Evolutionary conservation across 2,113 vertebrate genomes (phyloP).

Genomic region (Lycocorax pyrrhopterus): DNA sequence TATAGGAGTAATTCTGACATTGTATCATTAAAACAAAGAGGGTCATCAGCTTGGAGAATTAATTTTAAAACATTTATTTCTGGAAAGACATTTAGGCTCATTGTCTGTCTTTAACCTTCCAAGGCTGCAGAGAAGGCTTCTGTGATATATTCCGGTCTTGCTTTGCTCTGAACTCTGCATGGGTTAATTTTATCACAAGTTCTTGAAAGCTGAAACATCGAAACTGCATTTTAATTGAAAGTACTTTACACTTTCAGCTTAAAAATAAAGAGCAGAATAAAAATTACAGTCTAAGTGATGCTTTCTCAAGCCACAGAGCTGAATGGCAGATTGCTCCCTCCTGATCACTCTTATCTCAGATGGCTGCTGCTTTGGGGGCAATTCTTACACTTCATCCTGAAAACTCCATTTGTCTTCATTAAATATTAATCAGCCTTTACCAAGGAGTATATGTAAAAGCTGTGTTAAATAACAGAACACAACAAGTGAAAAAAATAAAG

Average conservation of each 20-base stretch:
- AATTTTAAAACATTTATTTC: not conserved
- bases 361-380: not conserved
- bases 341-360: not conserved
- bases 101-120: not conserved
- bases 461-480: not conserved
- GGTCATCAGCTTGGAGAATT: not conserved
- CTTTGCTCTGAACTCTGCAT: not conserved
- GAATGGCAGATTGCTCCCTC: not conserved
- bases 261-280: not conserved
- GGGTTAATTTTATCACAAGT: conserved; percentile 22
- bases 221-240: conserved; percentile 20
- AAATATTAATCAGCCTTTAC: not conserved
- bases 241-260: not conserved
- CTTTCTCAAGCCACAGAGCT: not conserved
- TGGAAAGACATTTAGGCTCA: not conserved
- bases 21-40: not conserved
- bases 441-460: not conserved
- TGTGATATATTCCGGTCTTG: not conserved
- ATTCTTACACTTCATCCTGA: not conserved
- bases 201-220: not conserved
- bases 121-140: not conserved
- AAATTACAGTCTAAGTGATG: not conserved
- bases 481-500: not conserved
- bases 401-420: conserved; percentile 14
- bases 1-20: not conserved